phyloP scores from a whole-genome alignment of 2,888 invertebrate genomes.

The Drosophila algonquin region DNA sequence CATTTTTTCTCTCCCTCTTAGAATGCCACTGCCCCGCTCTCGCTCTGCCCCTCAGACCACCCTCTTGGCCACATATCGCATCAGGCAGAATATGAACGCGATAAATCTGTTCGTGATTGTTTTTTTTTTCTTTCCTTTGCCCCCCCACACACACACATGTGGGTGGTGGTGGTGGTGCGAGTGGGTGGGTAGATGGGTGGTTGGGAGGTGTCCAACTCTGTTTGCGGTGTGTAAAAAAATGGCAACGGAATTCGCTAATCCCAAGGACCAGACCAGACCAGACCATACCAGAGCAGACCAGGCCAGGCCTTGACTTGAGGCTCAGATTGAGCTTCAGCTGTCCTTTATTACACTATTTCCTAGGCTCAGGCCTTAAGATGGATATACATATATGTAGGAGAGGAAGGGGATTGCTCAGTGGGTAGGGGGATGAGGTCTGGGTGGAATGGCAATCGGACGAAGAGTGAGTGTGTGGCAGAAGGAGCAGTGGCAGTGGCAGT shows the following conservation, averaged over 20 bases:
- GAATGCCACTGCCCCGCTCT: background rate
- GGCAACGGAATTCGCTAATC: conserved; percentile 76
- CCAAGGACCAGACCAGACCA: conserved; percentile 14
- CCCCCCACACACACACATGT: background rate
- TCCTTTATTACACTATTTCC: conserved; percentile 78
- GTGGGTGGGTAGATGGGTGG: background rate
- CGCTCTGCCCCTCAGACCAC: conserved; percentile 24
- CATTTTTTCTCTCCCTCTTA: conserved; percentile 35
- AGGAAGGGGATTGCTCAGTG: background rate
- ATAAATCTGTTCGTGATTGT: conserved; percentile 83
- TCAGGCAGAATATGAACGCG: conserved; percentile 80
- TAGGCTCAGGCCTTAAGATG: conserved; percentile 34
- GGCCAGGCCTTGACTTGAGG: background rate
- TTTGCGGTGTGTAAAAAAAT: conserved; percentile 52
- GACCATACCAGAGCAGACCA: background rate
- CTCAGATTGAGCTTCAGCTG: conserved; percentile 57
- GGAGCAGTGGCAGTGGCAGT: background rate
- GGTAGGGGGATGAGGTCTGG: background rate
- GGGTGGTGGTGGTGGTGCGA: conserved; percentile 2
- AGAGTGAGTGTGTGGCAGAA: background rate
- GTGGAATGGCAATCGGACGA: background rate
- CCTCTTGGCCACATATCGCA: conserved; percentile 71
- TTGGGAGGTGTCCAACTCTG: conserved; percentile 65
- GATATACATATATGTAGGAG: background rate
- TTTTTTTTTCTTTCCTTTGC: conserved; percentile 53